Percentiles rank a stretch among this genome's conserved stretches.
These are phyloP conservation scores for Melieria picta DNA, from an alignment of 2,888 invertebrate genomes.

Conservation along the genomic window DNA sequence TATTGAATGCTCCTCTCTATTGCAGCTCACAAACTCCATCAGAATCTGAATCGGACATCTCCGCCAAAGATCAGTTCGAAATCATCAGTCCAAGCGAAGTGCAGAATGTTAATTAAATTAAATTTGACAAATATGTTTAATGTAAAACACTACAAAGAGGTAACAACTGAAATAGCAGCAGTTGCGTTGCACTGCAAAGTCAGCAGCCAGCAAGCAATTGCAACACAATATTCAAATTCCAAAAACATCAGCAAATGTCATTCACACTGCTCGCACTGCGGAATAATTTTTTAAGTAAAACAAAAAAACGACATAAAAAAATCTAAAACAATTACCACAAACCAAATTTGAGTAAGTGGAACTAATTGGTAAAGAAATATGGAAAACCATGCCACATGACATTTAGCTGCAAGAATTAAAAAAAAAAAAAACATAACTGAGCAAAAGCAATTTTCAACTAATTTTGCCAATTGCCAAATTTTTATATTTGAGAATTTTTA, in stretches of 20 bases:
- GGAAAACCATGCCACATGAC: too few species aligned
- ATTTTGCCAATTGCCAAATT: too few species aligned
- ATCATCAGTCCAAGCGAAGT: conserved; percentile 81
- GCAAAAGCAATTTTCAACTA: too few species aligned
- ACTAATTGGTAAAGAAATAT: too few species aligned
- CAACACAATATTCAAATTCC: too few species aligned
- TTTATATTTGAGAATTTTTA: too few species aligned
- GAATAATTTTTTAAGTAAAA: conserved; percentile 2
- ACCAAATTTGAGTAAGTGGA: neutral
- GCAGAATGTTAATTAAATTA: conserved; percentile 64
- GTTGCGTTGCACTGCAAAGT: too few species aligned
- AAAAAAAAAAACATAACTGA: too few species aligned
- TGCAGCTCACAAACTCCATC: conserved; percentile 67
- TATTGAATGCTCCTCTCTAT: neutral
- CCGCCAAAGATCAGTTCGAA: conserved; percentile 84
- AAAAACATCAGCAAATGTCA: too few species aligned
- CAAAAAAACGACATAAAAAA: neutral
- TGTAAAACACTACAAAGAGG: neutral
- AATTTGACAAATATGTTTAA: conserved; percentile 27
- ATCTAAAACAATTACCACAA: neutral
- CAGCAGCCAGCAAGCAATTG: too few species aligned
- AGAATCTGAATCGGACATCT: conserved; percentile 84
- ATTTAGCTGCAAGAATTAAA: too few species aligned
- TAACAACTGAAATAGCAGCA: too few species aligned
- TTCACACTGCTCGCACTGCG: neutral